Base-by-base conservation (phyloP, 2,113 vertebrate species). In the Macrotus californicus region DNA sequence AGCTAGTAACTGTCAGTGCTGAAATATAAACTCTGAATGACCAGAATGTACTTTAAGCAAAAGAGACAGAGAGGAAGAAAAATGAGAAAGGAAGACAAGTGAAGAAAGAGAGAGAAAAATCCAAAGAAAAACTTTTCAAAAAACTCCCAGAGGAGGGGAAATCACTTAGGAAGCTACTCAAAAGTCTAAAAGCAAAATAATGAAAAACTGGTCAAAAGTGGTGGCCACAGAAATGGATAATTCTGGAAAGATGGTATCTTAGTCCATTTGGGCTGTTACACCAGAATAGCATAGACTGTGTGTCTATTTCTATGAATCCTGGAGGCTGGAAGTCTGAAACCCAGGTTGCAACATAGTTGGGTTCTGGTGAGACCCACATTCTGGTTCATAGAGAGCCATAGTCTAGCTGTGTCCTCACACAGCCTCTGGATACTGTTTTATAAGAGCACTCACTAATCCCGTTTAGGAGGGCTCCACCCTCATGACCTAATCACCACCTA, bases 161-260 rank as follows among this genome's bases (percentile, higher is more conserved):
- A 46, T 13, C 13, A 24, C 39, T 90, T 75, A 66, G 52, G 52
- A 96, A 89, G 29, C 34, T 43, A 80, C n/a, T 52, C 41, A 73
- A 73, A 97, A 64, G 18, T 26, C 67, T 56, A 81, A 41, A 75
- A 75, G 13, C 13, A 88, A 92, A 76, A 54, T 81, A 81, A 70
- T 73, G 3, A 56, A 89, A 80, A 43, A 9, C 7, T 36, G 24
- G 41, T 34, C 11, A 39, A 34, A 72, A 16, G 11, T 24, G 11
- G 18, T 21, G 56, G 34, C 21, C 54, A 15, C 12, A 77, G 54
- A 39, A 75, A 26, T 6, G 29, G 39, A 50, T 41, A 36, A 26
- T 29, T 87, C 88, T 87, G 29, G 41, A 87, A 87, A 66, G 21
- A 5, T 10, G n/a, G 36, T 61, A 22, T 72, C 41, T 61, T 26